A percentile compares a stretch with the other conserved stretches of the same genome.
phyloP scores from a whole-genome alignment of 2,797 vertebrate species.

The Scarus forsteni region DNA sequence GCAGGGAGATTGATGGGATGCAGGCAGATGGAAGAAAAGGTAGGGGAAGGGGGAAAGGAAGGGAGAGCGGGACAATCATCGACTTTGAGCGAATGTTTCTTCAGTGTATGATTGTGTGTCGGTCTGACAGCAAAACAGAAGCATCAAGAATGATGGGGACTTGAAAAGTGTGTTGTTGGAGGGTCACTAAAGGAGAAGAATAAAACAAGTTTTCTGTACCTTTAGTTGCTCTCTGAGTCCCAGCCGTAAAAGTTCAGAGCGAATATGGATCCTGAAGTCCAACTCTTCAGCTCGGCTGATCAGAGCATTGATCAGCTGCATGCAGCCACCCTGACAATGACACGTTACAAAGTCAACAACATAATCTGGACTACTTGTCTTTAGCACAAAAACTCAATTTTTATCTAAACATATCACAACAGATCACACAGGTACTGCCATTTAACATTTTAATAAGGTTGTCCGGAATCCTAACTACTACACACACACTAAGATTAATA shows the following conservation, averaged over 20 bases:
- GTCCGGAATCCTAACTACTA: neutral
- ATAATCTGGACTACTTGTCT: constrained; percentile 5
- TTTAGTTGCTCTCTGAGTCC: constrained; percentile 86
- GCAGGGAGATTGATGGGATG: constrained; percentile 30
- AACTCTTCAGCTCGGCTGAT: constrained; percentile 92
- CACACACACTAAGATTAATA: neutral
- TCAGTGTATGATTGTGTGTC: constrained; percentile 1
- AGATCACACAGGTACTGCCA: neutral
- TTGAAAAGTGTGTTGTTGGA: constrained; percentile 10
- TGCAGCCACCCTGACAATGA: constrained; percentile 83
- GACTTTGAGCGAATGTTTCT: constrained; percentile 36
- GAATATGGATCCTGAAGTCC: constrained; percentile 94
- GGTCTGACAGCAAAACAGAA: constrained; percentile 36
- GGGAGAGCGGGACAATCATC: constrained; percentile 28
- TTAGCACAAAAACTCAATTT: neutral
- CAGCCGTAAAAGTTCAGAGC: constrained; percentile 91
- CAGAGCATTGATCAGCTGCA: constrained; percentile 93
- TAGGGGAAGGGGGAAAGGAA: constrained; percentile 21
- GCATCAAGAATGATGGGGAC: constrained; percentile 12
- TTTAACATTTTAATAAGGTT: neutral
- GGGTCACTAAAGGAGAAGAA: constrained; percentile 30
- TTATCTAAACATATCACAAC: neutral
- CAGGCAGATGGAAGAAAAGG: constrained; percentile 37
- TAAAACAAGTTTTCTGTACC: constrained; percentile 73
- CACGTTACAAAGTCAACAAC: constrained; percentile 11